A percentile compares a stretch with the other conserved stretches of the same genome.
Evolutionary conservation across 53 echinoderm and acorn worm genomes (phyloP).

Genomic region (Stichopus horrens): DNA sequence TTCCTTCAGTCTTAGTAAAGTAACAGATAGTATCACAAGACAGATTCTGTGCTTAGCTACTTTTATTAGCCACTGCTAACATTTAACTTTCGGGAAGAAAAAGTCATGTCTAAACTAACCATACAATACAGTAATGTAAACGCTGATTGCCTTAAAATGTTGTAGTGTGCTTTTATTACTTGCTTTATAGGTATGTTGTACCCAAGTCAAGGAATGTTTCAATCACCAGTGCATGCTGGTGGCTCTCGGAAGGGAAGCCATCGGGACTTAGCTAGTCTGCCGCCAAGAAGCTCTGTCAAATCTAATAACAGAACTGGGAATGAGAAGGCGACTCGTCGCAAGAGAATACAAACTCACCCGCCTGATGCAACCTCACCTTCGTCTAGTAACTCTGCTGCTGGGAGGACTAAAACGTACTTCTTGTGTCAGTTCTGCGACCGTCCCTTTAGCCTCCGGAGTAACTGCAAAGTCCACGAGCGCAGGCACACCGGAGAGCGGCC

Average conservation of each 20-base stretch:
- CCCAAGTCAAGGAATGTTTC: background rate
- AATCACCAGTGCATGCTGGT: background rate
- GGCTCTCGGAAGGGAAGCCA: background rate
- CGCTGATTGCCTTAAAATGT: too few relatives aligned
- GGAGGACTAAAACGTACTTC: background rate
- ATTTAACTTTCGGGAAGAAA: too few relatives aligned
- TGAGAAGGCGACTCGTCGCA: background rate
- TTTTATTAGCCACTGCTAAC: too few relatives aligned
- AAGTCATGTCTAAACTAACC: too few relatives aligned
- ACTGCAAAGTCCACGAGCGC: constrained; percentile 40
- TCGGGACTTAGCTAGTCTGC: background rate
- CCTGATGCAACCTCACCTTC: background rate
- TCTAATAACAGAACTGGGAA: background rate
- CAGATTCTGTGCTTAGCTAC: too few relatives aligned
- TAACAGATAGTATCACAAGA: too few relatives aligned
- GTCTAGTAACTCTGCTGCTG: background rate
- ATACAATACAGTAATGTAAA: too few relatives aligned
- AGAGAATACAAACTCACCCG: background rate
- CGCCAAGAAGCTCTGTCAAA: background rate
- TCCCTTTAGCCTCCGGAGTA: background rate
- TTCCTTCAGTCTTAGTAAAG: too few relatives aligned
- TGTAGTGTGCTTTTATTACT: background rate
- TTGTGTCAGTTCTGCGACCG: constrained; percentile 26
- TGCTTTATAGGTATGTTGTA: constrained; percentile 9
- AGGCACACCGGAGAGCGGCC: constrained; percentile 61